Base-by-base conservation (phyloP, 2,888 invertebrate species). In the Gasteruption jaculator region DNA sequence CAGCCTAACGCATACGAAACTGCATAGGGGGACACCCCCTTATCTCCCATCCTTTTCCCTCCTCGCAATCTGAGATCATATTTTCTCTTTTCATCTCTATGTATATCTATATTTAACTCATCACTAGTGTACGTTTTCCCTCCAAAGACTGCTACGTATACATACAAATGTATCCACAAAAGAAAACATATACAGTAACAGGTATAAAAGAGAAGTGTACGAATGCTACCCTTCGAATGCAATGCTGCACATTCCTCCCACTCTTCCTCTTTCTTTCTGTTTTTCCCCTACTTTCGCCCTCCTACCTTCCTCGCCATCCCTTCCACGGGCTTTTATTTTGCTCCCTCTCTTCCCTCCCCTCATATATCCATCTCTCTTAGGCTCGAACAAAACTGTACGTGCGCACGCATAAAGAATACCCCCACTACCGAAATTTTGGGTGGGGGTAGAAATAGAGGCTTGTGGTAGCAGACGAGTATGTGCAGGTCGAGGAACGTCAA, bases 401-500 rank as follows among this genome's bases (percentile, higher is more conserved):
- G 50, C 51, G 53, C 44, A 43, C 48, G 54, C 53, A 51, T 36
- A 14, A 31, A 11, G 14, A 35, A 16, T 12, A 18, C 22, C n/a
- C n/a, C n/a, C n/a, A n/a, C n/a, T n/a, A n/a, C 8, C 30, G 10
- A 11, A n/a, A 30, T 25, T 7, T 22, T 11, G 37, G 25, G 32
- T 16, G 27, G 22, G 36, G 43, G 2, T 22, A 16, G 24, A n/a
- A 40, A 34, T 21, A 36, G 41, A 27, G 38, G 35, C 46, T 38
- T 38, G 46, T 27, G 34, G 19, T 27, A 11, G 38, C 38, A 20
- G 8, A 19, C 10, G 26, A 47, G 53, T 57, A 53, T 52, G 55
- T 54, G 58, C 58, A 54, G 58, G 57, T 48, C 58, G 59, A 59
- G 45, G 58, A 57, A 52, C 54, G 55, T 54, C 52, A 49, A 58